Evolutionary conservation across 2,797 vertebrate genomes (phyloP).

Genomic region (Catamblyrhynchus diadema): DNA sequence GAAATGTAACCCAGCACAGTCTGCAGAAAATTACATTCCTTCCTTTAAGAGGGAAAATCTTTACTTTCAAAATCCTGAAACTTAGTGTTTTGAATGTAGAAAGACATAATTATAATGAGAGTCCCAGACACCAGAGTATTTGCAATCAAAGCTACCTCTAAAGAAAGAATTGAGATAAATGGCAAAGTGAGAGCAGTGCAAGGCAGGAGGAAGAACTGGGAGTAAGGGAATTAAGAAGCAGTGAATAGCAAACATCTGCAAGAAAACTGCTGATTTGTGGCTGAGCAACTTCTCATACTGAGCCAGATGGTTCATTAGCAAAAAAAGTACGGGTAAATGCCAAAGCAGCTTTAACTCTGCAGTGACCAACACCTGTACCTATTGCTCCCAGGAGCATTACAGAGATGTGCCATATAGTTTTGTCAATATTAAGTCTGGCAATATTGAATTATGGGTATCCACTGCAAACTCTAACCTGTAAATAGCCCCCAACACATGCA

Average conservation of each 20-base stretch:
- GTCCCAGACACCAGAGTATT: neutral
- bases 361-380: neutral
- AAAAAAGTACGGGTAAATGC: neutral
- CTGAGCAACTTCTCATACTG: neutral
- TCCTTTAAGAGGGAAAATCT: neutral
- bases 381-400: neutral
- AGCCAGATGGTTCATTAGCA: conserved; percentile 15
- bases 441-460: neutral
- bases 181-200: neutral
- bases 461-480: neutral
- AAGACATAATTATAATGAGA: neutral
- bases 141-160: neutral
- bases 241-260: conserved; percentile 47
- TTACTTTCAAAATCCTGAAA: neutral
- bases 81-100: neutral
- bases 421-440: neutral
- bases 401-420: neutral
- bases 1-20: neutral
- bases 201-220: neutral
- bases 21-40: neutral
- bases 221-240: conserved; percentile 3
- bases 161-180: conserved; percentile 7
- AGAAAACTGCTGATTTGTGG: conserved; percentile 39
- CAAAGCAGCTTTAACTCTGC: conserved; percentile 22
- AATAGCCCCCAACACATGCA: neutral